Evolutionary conservation across 2,888 invertebrate genomes (phyloP).

Genomic region (Rhingia rostrata): DNA sequence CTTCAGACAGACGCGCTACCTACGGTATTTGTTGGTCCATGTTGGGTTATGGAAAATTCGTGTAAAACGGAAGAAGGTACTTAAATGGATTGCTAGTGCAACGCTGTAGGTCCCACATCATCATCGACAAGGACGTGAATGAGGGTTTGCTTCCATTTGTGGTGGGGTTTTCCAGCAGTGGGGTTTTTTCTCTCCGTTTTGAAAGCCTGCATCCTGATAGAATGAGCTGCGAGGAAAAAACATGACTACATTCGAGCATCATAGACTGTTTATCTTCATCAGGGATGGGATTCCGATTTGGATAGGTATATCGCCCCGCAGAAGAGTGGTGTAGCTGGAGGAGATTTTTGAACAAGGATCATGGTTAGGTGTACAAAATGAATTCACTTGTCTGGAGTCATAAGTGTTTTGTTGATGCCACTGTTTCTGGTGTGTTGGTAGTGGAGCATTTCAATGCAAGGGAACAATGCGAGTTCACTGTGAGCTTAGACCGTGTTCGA

Average conservation of each 20-base stretch:
- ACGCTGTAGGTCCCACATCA: conserved; percentile 38
- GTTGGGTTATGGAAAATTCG: conserved; percentile 70
- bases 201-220: conserved; percentile 7
- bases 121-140: conserved; percentile 22
- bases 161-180: conserved; percentile 7
- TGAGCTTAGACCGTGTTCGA: background rate
- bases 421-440: conserved; percentile 9
- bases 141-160: conserved; percentile 18
- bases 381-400: conserved; percentile 59
- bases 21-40: conserved; percentile 11
- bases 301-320: no score
- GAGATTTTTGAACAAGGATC: conserved; percentile 45
- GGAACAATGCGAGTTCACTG: background rate
- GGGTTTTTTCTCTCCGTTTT: conserved; percentile 15
- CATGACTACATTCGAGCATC: conserved; percentile 3
- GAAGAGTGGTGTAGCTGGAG: background rate
- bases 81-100: conserved; percentile 68
- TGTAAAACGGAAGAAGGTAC: conserved; percentile 72
- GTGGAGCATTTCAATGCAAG: conserved; percentile 20
- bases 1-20: conserved; percentile 21
- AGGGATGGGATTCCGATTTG: conserved; percentile 13
- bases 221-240: conserved; percentile 28
- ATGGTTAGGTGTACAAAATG: conserved; percentile 55
- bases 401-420: conserved; percentile 55
- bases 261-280: conserved; percentile 59